A percentile compares a stretch with the other conserved stretches of the same genome.
phyloP scores from a whole-genome alignment of 2,888 invertebrate genomes.

The Leistus spinibarbis region DNA sequence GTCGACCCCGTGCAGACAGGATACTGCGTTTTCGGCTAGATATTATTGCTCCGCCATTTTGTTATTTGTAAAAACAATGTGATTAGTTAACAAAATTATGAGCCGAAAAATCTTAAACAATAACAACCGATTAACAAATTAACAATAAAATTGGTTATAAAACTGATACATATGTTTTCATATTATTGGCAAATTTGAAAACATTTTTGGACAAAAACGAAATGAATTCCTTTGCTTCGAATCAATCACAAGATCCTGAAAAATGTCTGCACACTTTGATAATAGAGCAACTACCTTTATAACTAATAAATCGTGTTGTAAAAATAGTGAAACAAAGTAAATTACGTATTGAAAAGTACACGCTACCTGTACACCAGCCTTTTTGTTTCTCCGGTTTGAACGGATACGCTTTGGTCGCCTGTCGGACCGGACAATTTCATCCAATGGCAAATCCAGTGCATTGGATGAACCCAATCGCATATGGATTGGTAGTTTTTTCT shows the following conservation, averaged over 20 bases:
- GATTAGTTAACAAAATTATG: not conserved
- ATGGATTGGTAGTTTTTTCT: constrained; percentile 55
- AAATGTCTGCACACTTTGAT: constrained; percentile 37
- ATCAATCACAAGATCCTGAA: constrained; percentile 26
- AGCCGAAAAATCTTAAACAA: not conserved
- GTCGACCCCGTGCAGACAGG: not conserved
- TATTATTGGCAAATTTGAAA: not conserved
- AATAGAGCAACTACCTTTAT: constrained; percentile 9
- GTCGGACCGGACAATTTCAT: constrained; percentile 39
- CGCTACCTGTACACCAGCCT: constrained; percentile 30
- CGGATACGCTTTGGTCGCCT: constrained; percentile 14
- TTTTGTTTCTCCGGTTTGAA: constrained; percentile 15
- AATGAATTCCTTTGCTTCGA: not conserved
- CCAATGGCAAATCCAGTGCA: constrained; percentile 8
- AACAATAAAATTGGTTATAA: not conserved
- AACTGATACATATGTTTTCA: not conserved
- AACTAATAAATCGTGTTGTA: not conserved
- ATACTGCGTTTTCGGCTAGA: too few species aligned
- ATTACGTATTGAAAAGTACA: constrained; percentile 5
- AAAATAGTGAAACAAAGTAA: constrained; percentile 16
- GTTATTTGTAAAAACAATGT: not conserved
- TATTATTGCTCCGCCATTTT: not conserved
- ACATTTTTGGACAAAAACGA: not conserved
- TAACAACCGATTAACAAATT: not conserved
- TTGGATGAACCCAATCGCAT: constrained; percentile 53